These are phyloP conservation scores for Halcyon senegalensis DNA, from an alignment of 2,113 vertebrate species.

Conservation along the genomic window DNA sequence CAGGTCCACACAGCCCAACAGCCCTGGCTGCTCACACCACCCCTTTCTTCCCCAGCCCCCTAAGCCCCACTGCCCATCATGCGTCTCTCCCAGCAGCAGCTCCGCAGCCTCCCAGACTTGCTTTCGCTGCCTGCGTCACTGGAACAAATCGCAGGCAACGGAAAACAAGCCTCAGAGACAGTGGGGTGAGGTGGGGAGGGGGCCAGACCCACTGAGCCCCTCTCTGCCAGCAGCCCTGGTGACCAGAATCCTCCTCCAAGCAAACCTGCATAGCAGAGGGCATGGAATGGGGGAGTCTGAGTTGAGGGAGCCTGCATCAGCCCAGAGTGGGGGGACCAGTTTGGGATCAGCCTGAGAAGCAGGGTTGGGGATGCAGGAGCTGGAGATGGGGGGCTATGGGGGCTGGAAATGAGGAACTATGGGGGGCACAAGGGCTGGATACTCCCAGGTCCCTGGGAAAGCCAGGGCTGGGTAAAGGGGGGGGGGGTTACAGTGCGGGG, in stretches of 20 bases:
- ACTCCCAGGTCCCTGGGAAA: background rate
- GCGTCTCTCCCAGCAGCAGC: background rate
- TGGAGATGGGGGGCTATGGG: background rate
- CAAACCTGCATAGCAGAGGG: background rate
- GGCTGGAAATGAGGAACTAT: no score
- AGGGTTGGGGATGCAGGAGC: background rate
- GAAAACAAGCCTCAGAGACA: constrained; percentile 91
- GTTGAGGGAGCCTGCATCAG: background rate
- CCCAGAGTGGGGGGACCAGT: background rate
- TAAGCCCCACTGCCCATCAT: background rate
- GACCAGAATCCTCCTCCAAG: background rate
- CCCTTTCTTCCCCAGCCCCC: background rate
- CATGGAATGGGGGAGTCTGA: accelerated
- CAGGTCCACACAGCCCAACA: background rate
- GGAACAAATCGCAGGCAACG: constrained; percentile 88
- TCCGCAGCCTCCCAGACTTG: constrained; percentile 87
- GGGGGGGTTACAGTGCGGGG: background rate
- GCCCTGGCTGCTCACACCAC: background rate
- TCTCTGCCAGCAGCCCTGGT: background rate
- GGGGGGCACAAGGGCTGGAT: background rate
- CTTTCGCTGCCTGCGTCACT: constrained; percentile 95
- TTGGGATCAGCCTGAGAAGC: background rate
- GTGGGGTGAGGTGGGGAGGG: background rate
- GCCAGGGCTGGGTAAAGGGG: no score
- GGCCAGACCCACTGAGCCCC: accelerated